Evolutionary conservation across 2,113 vertebrate genomes (phyloP), one percentile per base, ranked within the genome.

Genomic region (Catagonus wagneri): DNA sequence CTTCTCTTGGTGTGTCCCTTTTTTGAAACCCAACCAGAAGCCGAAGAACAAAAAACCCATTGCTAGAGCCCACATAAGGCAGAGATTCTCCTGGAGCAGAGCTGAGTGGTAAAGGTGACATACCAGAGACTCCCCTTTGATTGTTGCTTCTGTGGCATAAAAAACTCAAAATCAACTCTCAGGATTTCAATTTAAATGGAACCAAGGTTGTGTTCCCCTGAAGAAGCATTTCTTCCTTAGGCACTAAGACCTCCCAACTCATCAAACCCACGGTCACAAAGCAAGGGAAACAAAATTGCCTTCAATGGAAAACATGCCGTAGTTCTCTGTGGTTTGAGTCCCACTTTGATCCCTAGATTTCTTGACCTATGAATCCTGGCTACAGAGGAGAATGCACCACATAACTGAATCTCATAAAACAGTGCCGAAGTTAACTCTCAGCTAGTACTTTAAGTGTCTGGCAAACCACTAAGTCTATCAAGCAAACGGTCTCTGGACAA

Each of bases 111-210:
- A 50, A 87, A 90, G 17, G 44, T 75, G 56, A 54, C 17, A 2
- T 19, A 52, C 29, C 61, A n/a, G n/a, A 86, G n/a, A 90, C 3
- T 27, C 27, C 16, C 65, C 84, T 36, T 84, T 56, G 23, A 2
- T 16, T 52, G 5, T 27, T 75, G 23, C 23, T 87, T 91, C 56
- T 66, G 52, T 72, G 52, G 44, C 83, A 87, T n/a, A 20, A 79
- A 50, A 15, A 83, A 60, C 22, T 15, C 85, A 15, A 69, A 93
- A 66, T 50, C 12, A 69, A 29, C 86, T 23, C 39, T 89, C 44
- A 93, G n/a, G 60, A 65, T 75, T 86, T 83, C 66, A 76, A 52
- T 34, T 85, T 84, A 88, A 89, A 65, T 22, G 20, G 13, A 87
- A 36, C 16, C 17, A 52, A 66, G 50, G 19, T 16, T 79, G 44